These are phyloP conservation scores for Bradysia coprophila DNA, from an alignment of 1,140 invertebrate species.

Conservation along the genomic window DNA sequence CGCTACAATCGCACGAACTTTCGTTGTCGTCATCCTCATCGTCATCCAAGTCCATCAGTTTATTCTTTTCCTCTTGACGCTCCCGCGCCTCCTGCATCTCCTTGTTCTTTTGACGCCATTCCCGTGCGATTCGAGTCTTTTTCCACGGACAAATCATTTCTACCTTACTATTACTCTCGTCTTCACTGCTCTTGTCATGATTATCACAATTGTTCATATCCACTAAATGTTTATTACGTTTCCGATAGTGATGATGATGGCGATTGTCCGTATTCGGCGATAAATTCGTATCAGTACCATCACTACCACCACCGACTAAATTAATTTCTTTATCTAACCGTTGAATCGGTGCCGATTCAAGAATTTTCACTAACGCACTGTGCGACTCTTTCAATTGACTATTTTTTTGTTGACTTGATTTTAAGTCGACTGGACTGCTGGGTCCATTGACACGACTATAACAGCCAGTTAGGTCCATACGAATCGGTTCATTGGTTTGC, in stretches of 20 bases:
- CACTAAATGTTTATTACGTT: background rate
- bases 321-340: background rate
- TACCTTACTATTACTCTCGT: background rate
- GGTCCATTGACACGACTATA: background rate
- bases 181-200: background rate
- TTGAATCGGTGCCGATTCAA: constrained; percentile 18
- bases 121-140: constrained; percentile 20
- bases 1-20: background rate
- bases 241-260: constrained; percentile 6
- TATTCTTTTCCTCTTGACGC: background rate
- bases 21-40: background rate
- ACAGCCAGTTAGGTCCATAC: background rate
- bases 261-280: background rate
- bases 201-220: background rate
- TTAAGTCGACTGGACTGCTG: constrained; percentile 10
- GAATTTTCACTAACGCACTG: constrained; percentile 19
- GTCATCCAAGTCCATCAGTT: background rate
- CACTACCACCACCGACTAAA: background rate
- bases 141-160: constrained; percentile 18
- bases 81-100: constrained; percentile 7
- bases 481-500: background rate
- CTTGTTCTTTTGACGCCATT: constrained; percentile 16
- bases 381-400: constrained; percentile 18
- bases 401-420: constrained; percentile 9
- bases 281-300: too few relatives aligned